Conservation (phyloP, 1,140 invertebrate genomes). For the Paracyclopina nana region DNA sequence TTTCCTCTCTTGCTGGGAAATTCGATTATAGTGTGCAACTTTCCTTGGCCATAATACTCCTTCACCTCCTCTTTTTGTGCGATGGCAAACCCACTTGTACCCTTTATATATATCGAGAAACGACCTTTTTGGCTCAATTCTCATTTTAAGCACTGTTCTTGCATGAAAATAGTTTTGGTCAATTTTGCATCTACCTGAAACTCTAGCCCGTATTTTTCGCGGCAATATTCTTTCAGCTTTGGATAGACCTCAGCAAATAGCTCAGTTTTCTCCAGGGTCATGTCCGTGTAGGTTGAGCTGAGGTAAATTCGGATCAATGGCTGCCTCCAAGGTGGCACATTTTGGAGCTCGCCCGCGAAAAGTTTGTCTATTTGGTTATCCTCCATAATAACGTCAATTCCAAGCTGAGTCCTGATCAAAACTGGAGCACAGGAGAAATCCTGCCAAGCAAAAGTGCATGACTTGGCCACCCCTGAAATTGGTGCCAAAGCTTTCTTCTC, state of each 20-base stretch:
- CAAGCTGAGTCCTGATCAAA: no score
- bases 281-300: not conserved
- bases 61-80: not conserved
- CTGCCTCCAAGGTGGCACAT: not conserved
- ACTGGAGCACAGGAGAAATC: no score
- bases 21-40: not conserved
- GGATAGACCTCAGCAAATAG: slow-evolving; percentile 6
- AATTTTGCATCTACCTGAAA: no score
- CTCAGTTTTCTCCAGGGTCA: not conserved
- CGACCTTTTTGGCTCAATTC: not conserved
- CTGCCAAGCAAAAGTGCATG: no score
- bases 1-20: not conserved
- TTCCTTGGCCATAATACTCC: not conserved
- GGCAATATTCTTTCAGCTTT: slow-evolving; percentile 8
- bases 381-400: no score
- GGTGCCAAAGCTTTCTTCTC: no score
- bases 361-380: not conserved
- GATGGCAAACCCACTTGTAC: not conserved
- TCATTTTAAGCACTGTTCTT: not conserved
- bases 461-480: no score
- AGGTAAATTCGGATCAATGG: not conserved
- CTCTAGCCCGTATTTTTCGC: slow-evolving; percentile 9
- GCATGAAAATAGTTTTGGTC: no score
- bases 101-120: not conserved
- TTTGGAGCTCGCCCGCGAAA: not conserved